Percentiles rank a stretch among this genome's conserved stretches.
These are phyloP conservation scores for Atta colombica DNA, from an alignment of 1,140 invertebrate species.

Conservation along the genomic window DNA sequence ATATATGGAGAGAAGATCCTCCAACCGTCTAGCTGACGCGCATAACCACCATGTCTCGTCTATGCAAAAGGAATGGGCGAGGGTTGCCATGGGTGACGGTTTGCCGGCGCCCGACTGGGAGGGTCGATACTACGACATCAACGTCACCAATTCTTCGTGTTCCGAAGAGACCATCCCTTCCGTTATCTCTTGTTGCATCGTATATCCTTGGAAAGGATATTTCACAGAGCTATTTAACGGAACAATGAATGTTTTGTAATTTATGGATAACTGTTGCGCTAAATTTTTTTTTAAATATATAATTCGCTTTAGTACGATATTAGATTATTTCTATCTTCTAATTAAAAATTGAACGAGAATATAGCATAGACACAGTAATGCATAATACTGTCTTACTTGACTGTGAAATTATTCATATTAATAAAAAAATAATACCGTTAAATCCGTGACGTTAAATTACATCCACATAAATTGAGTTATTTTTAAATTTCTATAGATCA, in stretches of 20 bases:
- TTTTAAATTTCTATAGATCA: too few species aligned
- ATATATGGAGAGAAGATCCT: not conserved
- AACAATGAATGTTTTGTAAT: not conserved
- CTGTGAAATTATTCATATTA: not conserved
- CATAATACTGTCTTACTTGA: not conserved
- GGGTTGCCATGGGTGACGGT: constrained; percentile 78
- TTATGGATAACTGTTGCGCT: not conserved
- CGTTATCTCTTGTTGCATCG: constrained; percentile 10
- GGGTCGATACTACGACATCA: constrained; percentile 77
- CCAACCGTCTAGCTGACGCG: constrained; percentile 12
- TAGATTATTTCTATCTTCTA: not conserved
- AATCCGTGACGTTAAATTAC: too few species aligned
- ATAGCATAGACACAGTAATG: not conserved
- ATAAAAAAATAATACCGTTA: not conserved
- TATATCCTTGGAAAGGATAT: not conserved
- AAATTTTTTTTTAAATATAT: not conserved
- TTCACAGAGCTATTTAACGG: not conserved
- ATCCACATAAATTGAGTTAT: too few species aligned
- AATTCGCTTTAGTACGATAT: not conserved
- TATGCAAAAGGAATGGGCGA: constrained; percentile 76
- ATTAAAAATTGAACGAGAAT: too few species aligned
- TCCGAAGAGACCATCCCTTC: not conserved
- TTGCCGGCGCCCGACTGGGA: constrained; percentile 64
- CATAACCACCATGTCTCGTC: constrained; percentile 51
- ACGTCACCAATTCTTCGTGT: constrained; percentile 72